Conservation (phyloP, 2,113 vertebrate species). For the Chrysochloris asiatica region DNA sequence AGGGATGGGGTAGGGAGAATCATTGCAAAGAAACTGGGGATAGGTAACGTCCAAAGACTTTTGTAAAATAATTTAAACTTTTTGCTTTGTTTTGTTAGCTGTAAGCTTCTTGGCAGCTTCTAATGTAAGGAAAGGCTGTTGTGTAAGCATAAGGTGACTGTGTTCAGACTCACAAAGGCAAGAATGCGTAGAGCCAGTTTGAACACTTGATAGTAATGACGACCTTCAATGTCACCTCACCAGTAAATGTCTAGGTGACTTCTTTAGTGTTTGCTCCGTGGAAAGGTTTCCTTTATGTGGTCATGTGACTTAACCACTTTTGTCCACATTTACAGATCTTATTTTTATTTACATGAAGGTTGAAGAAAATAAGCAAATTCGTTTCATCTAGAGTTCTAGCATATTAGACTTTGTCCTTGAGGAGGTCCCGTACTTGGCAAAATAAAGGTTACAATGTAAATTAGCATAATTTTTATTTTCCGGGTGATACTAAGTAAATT, state of each 20-base stretch:
- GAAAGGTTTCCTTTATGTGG: constrained; percentile 64
- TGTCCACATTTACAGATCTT: constrained; percentile 51
- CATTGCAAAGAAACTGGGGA: constrained; percentile 46
- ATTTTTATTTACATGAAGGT: constrained; percentile 75
- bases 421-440: constrained; percentile 28
- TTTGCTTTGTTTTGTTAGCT: background rate
- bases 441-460: constrained; percentile 47
- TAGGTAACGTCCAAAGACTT: constrained; percentile 45
- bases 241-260: constrained; percentile 61
- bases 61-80: background rate
- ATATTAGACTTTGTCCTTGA: constrained; percentile 37
- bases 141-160: constrained; percentile 20
- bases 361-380: constrained; percentile 64
- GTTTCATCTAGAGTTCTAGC: constrained; percentile 49
- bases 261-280: constrained; percentile 53
- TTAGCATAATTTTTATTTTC: background rate
- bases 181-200: background rate
- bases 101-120: background rate
- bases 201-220: background rate
- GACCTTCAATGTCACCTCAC: constrained; percentile 67
- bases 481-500: background rate
- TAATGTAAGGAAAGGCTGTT: background rate
- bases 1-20: constrained; percentile 3
- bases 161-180: constrained; percentile 53
- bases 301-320: constrained; percentile 68